phyloP scores from a whole-genome alignment of 2,888 invertebrate species.

The Oscheius sp. region DNA sequence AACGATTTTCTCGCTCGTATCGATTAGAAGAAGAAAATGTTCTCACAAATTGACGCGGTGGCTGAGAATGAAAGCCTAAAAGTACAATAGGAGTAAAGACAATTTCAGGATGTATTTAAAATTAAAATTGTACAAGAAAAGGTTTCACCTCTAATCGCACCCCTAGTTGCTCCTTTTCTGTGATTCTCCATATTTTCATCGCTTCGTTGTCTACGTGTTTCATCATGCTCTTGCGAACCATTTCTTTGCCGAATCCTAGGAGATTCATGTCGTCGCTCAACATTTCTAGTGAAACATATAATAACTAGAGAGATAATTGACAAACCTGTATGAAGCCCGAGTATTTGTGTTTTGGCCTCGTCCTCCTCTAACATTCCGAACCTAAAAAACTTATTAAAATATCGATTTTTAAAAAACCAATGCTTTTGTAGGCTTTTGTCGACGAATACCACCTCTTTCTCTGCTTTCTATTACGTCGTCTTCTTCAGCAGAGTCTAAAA shows the following conservation, averaged over 20 bases:
- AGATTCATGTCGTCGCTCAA: neutral
- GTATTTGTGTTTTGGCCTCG: neutral
- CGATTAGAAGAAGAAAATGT: constrained; percentile 17
- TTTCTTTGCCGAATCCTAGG: neutral
- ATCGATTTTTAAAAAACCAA: neutral
- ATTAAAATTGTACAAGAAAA: neutral
- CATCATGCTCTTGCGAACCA: neutral
- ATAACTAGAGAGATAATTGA: no score
- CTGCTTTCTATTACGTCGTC: constrained; percentile 2
- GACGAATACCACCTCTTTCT: neutral
- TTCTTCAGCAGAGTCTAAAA: no score
- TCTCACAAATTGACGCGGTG: constrained; percentile 5
- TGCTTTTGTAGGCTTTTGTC: neutral
- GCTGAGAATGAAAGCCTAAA: neutral
- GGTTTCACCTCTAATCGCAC: constrained; percentile 12
- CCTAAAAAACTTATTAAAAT: neutral
- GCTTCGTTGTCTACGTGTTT: neutral
- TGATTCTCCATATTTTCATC: constrained; percentile 28
- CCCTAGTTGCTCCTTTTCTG: constrained; percentile 23
- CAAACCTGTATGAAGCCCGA: neutral
- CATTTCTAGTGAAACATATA: no score
- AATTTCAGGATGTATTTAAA: neutral
- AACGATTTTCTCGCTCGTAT: neutral
- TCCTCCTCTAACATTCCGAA: constrained; percentile 27
- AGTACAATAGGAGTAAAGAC: neutral